Conservation (phyloP, 1,140 invertebrate genomes). For the Papilio helenus region DNA sequence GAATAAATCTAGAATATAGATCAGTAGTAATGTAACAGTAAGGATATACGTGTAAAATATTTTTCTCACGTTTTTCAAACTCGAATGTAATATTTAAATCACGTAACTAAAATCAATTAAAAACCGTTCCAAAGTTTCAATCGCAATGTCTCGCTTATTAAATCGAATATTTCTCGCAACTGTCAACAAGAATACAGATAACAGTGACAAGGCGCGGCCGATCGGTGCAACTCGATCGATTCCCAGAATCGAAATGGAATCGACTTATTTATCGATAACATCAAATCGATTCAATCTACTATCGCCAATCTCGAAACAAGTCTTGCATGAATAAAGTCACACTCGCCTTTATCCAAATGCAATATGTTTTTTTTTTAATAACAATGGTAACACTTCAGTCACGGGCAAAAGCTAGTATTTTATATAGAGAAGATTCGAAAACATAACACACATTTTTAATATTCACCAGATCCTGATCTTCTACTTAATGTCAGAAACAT, state of each 20-base stretch:
- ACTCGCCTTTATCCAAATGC: not conserved
- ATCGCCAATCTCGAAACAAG: constrained; percentile 24
- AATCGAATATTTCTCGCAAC: constrained; percentile 31
- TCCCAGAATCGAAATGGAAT: constrained; percentile 25
- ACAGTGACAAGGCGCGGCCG: constrained; percentile 25
- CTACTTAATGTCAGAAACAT: too few relatives aligned
- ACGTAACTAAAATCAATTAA: constrained; percentile 8
- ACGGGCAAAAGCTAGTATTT: too few relatives aligned
- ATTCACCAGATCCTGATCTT: too few relatives aligned
- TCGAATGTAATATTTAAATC: not conserved
- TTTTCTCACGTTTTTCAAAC: not conserved
- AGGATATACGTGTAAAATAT: not conserved
- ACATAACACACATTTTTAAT: too few relatives aligned
- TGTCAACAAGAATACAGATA: constrained; percentile 22
- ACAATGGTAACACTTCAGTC: too few relatives aligned
- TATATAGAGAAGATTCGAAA: too few relatives aligned
- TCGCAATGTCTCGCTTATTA: constrained; percentile 22
- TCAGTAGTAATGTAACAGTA: too few relatives aligned
- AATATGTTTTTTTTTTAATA: not conserved
- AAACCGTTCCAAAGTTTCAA: not conserved
- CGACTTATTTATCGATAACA: constrained; percentile 31
- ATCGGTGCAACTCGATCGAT: constrained; percentile 13
- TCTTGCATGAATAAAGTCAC: constrained; percentile 16
- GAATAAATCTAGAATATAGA: not conserved
- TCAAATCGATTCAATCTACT: constrained; percentile 31